phyloP scores from a whole-genome alignment of 2,113 vertebrate genomes.

The Thomomys bottae region DNA sequence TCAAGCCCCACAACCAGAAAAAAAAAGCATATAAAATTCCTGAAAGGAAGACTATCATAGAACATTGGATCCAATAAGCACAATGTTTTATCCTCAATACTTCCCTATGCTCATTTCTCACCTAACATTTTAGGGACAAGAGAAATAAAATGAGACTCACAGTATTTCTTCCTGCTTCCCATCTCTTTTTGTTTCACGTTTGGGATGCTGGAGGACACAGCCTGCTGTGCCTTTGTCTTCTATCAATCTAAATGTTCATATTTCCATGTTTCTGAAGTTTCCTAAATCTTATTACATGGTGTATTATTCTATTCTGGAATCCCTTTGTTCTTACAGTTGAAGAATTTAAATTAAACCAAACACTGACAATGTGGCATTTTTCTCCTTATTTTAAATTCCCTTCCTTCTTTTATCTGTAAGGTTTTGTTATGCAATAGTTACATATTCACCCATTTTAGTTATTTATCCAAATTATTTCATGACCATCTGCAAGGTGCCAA shows the following conservation, averaged over 20 bases:
- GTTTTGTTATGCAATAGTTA: not conserved
- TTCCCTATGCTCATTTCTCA: not conserved
- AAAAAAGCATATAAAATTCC: not conserved
- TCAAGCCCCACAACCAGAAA: no score
- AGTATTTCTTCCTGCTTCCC: not conserved
- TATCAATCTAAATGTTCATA: slow-evolving; percentile 5
- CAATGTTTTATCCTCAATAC: not conserved
- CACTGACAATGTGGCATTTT: slow-evolving; percentile 1
- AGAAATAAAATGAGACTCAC: not conserved
- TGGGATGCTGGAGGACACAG: not conserved
- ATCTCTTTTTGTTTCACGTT: not conserved
- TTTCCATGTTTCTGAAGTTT: slow-evolving; percentile 58
- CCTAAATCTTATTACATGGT: slow-evolving; percentile 50
- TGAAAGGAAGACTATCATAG: not conserved
- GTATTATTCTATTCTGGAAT: slow-evolving; percentile 42
- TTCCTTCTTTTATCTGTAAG: slow-evolving; percentile 33
- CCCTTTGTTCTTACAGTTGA: slow-evolving; percentile 63
- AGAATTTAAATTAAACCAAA: slow-evolving; percentile 56
- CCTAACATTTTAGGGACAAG: not conserved
- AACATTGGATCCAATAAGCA: not conserved
- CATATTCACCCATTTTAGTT: slow-evolving; percentile 15
- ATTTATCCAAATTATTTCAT: not conserved
- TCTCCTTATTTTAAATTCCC: slow-evolving; percentile 42
- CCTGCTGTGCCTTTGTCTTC: slow-evolving; percentile 29
- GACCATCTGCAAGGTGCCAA: not conserved